Evolutionary conservation across 2,113 vertebrate genomes (phyloP), one percentile per base, ranked within the genome.

Genomic region (Dolichotis patagonum): DNA sequence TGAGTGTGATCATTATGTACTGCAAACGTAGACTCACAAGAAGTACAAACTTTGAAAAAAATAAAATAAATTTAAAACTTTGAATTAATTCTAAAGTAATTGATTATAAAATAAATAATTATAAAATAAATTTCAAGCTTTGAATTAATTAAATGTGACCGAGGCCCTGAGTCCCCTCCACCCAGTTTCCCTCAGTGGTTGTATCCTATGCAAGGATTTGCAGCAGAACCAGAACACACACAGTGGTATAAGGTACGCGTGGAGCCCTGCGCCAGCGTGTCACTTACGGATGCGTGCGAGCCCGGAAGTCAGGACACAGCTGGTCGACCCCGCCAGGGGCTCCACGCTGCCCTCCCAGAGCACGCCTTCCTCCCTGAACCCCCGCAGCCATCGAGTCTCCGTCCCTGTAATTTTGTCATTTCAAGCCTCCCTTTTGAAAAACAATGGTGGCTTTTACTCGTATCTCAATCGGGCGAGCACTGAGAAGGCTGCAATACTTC

Each of bases 361-460:
- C 7, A 30, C 32, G 4, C 7, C 49, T 7, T 10, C 4, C 5
- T 19, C 58, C 67, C 35, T 38, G 12, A 71, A 6, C 28, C 41
- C 41, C 62, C 56, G 58, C n/a, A 12, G 26, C 35, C 26, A 38
- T n/a, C 41, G 19, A 56, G 67, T 84, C 26, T 84, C 11, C n/a
- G 35, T 28, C 32, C 69, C 49, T 90, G 16, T 86, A 28, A 62
- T 75, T 90, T 90, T 92, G 56, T 91, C 38, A 71, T 92, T 86
- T 90, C 85, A 81, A 85, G 35, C 46, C 7, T 85, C 38, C 62
- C 71, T 43, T 75, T 78, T 2, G 7, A 46, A 78, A 78, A 30
- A 17, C 3, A 41, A 26, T 46, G 41, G 65, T 88, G 26, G 52
- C 52, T 91, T 91, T 93, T 67, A 77, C 96, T 89, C 46, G 63